Percentiles rank a stretch among this genome's conserved stretches.
Evolutionary conservation across 2,113 vertebrate species (phyloP).

Genomic region (Crocuta crocuta): DNA sequence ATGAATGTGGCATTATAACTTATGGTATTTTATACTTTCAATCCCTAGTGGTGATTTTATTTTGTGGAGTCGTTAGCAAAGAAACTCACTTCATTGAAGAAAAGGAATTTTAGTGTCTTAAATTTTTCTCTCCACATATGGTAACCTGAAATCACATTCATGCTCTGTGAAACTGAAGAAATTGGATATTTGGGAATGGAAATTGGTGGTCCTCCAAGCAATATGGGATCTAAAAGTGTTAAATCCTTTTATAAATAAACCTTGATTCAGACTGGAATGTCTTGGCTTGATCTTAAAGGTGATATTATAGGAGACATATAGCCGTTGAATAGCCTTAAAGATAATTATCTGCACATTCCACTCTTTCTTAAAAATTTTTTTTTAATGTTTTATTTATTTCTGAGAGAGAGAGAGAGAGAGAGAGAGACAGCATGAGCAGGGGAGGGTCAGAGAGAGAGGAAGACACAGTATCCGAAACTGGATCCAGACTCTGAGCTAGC

Average conservation of each 20-base stretch:
- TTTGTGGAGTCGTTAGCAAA: constrained; percentile 76
- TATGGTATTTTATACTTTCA: constrained; percentile 20
- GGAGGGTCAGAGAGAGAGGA: no score
- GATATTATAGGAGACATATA: constrained; percentile 86
- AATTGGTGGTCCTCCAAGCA: constrained; percentile 89
- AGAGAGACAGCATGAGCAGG: no score
- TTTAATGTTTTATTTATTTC: no score
- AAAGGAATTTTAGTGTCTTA: constrained; percentile 79
- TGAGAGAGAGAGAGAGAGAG: no score
- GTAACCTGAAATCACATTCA: constrained; percentile 81
- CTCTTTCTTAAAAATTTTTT: background rate
- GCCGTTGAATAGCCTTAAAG: constrained; percentile 85
- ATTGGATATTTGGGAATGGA: constrained; percentile 89
- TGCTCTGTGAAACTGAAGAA: constrained; percentile 85
- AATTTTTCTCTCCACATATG: constrained; percentile 50
- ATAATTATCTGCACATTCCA: constrained; percentile 90
- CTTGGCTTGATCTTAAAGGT: constrained; percentile 90
- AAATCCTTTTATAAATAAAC: constrained; percentile 92
- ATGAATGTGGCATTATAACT: constrained; percentile 55
- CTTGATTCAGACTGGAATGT: constrained; percentile 90
- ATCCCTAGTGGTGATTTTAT: constrained; percentile 61
- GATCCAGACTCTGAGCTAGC: no score
- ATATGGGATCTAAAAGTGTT: constrained; percentile 89
- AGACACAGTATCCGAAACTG: no score
- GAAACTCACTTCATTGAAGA: constrained; percentile 68